Base-by-base conservation (phyloP, 2,797 vertebrate genomes). In the Acanthopagrus latus region DNA sequence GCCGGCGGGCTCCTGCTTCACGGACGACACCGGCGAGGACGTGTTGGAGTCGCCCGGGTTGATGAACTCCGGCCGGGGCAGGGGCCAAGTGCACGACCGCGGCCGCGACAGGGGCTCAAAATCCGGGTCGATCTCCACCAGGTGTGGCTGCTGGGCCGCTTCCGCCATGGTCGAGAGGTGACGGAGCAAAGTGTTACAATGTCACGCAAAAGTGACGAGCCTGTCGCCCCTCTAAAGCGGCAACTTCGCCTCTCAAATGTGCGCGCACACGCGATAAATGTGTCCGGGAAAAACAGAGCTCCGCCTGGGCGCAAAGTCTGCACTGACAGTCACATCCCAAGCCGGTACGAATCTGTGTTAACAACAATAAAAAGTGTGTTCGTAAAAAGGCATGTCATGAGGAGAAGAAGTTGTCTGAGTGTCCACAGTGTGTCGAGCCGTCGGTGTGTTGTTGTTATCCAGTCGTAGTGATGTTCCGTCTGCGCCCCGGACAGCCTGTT, bases 61-160 rank as follows among this genome's bases (percentile, higher is more conserved):
- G 83, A 93, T 87, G 84, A 98, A 97, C 94, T 99, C 98, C 87
- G 97, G 98, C 59, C 97, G 96, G 84, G 97, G 98, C 87, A 98
- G 90, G 71, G 98, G 98, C 98, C 98, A 99, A 93, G 98, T 99
- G 93, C 98, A 99, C 12, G 98, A 99, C 62, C 97, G 96, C 75
- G 97, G 97, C 89, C 98, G 96, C 76, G 97, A 90, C n/a, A 97
- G 94, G 64, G 97, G 98, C 95, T 98, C 97, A 81, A 98, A 99
- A 93, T 98, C 98, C 89, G 97, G 97, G 95, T 98, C 97, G 90
- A 97, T 97, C 82, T 99, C 98, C 92, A 97, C 97, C 93, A 96
- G 94, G 91, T 95, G 95, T 90, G 91, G 93, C 86, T 95, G 94
- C 86, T 95, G 96, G 75, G 96, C 94, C 89, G 97, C 96, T 92